Conservation (phyloP, 2,113 vertebrate genomes). For the Scolopax mira region DNA sequence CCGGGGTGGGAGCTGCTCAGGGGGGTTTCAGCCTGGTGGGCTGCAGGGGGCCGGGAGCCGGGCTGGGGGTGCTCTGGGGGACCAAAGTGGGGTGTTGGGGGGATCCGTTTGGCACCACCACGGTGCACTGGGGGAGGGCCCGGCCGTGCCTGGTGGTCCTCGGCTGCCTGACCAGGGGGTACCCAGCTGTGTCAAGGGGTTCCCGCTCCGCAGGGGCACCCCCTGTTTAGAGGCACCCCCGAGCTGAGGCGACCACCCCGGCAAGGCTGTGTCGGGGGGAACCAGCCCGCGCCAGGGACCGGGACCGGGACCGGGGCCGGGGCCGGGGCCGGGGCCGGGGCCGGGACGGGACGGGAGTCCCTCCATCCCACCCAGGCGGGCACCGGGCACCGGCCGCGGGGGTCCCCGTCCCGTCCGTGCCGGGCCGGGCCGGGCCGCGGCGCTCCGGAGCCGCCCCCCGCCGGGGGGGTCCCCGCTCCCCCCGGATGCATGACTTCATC, state of each 20-base stretch:
- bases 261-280: background rate
- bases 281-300: background rate
- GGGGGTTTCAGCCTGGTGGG: background rate
- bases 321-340: background rate
- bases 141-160: background rate
- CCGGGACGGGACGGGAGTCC: background rate
- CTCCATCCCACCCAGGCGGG: background rate
- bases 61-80: background rate
- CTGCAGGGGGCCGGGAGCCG: background rate
- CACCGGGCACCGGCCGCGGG: background rate
- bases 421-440: conserved; percentile 78
- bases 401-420: background rate
- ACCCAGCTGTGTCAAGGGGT: background rate
- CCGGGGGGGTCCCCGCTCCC: conserved; percentile 69
- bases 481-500: conserved; percentile 97
- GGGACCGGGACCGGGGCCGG: background rate
- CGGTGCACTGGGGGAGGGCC: too few species aligned
- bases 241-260: too few species aligned
- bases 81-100: accelerated
- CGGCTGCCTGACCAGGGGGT: background rate
- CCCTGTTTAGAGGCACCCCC: background rate
- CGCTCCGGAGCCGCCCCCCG: conserved; percentile 86
- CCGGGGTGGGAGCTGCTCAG: background rate
- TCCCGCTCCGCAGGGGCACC: background rate
- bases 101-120: background rate